Percentiles rank a stretch among this genome's conserved stretches.
Conservation (phyloP, 2,113 vertebrate genomes). For the Gymnarchus niloticus region DNA sequence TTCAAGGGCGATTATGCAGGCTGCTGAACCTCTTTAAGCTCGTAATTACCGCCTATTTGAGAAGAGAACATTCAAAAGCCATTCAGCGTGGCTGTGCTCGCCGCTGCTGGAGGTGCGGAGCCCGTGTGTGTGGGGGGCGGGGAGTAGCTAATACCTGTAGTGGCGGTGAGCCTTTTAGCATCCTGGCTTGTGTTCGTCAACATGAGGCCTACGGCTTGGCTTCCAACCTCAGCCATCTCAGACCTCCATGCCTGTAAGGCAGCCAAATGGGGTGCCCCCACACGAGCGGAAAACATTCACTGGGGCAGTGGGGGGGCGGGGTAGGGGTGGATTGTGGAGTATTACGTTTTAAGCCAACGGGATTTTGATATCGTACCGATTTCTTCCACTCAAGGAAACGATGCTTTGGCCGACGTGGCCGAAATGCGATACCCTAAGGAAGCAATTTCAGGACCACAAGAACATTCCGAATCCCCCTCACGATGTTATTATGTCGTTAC, state of each 20-base stretch:
- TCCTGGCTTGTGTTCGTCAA: background rate
- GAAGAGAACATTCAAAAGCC: conserved; percentile 96
- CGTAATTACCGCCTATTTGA: conserved; percentile 99
- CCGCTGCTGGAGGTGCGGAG: conserved; percentile 96
- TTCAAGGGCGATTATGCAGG: conserved; percentile 99
- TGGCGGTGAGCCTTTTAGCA: conserved; percentile 64
- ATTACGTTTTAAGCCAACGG: conserved; percentile 44
- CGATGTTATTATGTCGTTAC: conserved; percentile 71
- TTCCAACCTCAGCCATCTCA: background rate
- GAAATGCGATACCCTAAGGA: conserved; percentile 62
- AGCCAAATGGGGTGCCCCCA: background rate
- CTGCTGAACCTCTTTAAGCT: conserved; percentile 99
- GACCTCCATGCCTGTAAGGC: background rate
- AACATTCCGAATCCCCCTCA: conserved; percentile 62
- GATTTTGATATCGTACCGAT: conserved; percentile 49
- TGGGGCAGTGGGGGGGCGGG: background rate
- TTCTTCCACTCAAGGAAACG: conserved; percentile 62
- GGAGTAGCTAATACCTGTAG: conserved; percentile 74
- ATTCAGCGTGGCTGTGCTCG: conserved; percentile 81
- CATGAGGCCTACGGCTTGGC: conserved; percentile 44
- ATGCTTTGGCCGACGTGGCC: conserved; percentile 55
- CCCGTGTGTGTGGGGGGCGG: conserved; percentile 70
- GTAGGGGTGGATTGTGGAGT: conserved; percentile 21
- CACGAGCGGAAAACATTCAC: background rate
- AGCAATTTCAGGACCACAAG: conserved; percentile 62